phyloP scores from a whole-genome alignment of 2,113 vertebrate genomes.

The Orcinus orca region DNA sequence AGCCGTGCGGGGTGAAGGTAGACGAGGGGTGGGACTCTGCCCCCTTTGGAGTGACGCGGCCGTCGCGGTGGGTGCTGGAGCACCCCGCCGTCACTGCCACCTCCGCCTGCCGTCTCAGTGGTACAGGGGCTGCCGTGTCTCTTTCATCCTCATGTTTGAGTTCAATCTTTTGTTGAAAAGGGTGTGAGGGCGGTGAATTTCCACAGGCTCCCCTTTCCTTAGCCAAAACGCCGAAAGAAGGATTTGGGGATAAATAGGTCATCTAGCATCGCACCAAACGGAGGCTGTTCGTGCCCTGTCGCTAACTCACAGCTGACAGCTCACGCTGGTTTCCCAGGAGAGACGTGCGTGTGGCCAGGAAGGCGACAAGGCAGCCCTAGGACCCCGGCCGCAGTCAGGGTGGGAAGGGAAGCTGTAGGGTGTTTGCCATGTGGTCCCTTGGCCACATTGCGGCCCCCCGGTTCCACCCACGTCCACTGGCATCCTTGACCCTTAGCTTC shows the following conservation, averaged over 20 bases:
- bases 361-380: fast-evolving
- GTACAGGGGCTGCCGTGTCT: not conserved
- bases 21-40: not conserved
- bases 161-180: not conserved
- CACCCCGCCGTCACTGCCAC: fast-evolving
- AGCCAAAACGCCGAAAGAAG: fast-evolving
- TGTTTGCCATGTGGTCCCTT: not conserved
- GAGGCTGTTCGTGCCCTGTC: not conserved
- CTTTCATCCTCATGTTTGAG: fast-evolving
- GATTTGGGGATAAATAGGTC: fast-evolving
- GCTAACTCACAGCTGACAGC: fast-evolving
- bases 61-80: not conserved
- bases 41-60: fast-evolving
- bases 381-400: not conserved
- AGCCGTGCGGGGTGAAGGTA: not conserved
- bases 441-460: not conserved
- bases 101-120: fast-evolving
- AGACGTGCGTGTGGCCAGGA: not conserved
- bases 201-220: fast-evolving
- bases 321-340: not conserved
- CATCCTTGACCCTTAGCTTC: not conserved
- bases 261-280: fast-evolving
- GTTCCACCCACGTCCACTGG: fast-evolving
- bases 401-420: too few species aligned
- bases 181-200: fast-evolving